Base-by-base conservation (phyloP, 2,888 invertebrate species). In the Drosophila austrosaltans region DNA sequence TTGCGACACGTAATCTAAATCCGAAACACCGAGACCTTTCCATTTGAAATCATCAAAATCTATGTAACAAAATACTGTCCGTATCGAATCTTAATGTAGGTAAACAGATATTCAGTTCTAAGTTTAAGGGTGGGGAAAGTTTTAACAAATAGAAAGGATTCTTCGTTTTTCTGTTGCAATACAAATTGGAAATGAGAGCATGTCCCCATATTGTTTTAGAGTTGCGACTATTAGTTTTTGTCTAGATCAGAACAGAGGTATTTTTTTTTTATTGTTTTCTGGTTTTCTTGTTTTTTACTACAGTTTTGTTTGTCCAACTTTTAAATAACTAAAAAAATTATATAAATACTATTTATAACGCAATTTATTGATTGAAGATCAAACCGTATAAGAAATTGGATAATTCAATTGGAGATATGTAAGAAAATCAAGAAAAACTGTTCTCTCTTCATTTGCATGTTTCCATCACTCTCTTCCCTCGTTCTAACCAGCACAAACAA, bases 401-500 rank as follows among this genome's bases (percentile, higher is more conserved):
- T 48, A 25, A 25, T 22, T 4, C 48, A 48, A 25, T 48, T 48
- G 25, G 4, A 25, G 1, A 25, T 22, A 25, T 25, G 12, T 48
- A 48, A 48, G 48, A 25, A 48, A 48, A 48, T 48, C 10, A 48
- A 48, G 48, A 22, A 10, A 48, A 48, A 25, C 22, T 10, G 3
- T 44, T 48, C 12, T 10, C 48, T 48, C 22, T 22, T 32, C n/a
- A 20, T 53, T 22, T 28, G 25, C 22, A 57, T 53, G 42, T 22
- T 48, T 48, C 22, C 48, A 48, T 48, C 22, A 48, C 48, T 22
- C 22, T 48, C 22, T 48, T 48, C 25, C 48, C 48, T 48, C 25
- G 48, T 25, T 48, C 48, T 48, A 48, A 48, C 22, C 48, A 48
- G 48, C 48, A 48, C 48, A 48, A 48, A 48, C 48, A 16, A 48